Base-by-base conservation (phyloP, 2,888 invertebrate genomes). In the Cryptophagus acutangulus region DNA sequence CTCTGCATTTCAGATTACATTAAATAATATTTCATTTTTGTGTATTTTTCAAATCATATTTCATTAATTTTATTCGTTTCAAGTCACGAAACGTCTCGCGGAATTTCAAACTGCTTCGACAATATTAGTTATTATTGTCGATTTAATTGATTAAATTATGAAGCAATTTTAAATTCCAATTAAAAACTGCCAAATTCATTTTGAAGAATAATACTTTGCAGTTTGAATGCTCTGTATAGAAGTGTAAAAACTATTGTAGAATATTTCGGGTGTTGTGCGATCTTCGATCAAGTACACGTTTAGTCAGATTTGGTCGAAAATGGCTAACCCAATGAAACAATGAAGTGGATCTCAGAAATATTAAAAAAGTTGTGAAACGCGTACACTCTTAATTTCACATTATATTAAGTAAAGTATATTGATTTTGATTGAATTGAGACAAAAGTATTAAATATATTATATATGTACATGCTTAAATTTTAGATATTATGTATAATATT, bases 391-490 rank as follows among this genome's bases (percentile, higher is more conserved):
- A 26, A 26, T 26, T 26, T 3, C n/a, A 6, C 12, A 26, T 26
- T 3, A 26, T 26, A 26, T 26, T 6, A 6, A 3, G 12, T 26
- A n/a, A 26, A 3, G n/a, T 26, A 12, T 26, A 12, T 26, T 26
- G 26, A 9, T 20, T 20, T 20, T 20, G 9, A 12, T 12, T 12
- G n/a, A 12, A 4, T 26, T 26, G 12, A 4, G 3, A 13, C n/a
- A 31, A 31, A 31, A 31, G 31, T 31, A 31, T 31, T 31, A 31
- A 15, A 12, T 20, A 31, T 10, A 31, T 31, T 31, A 31, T 31
- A 8, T 10, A 26, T 15, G 15, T 10, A 31, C 13, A 31, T 31
- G 31, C 31, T 31, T 31, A 8, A 12, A 31, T 31, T 31, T 31
- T n/a, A 31, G 31, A 31, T 31, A 31, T 31, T 31, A 31, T 31